Evolutionary conservation across 1,140 invertebrate genomes (phyloP).

Genomic region (Habropoda laboriosa): DNA sequence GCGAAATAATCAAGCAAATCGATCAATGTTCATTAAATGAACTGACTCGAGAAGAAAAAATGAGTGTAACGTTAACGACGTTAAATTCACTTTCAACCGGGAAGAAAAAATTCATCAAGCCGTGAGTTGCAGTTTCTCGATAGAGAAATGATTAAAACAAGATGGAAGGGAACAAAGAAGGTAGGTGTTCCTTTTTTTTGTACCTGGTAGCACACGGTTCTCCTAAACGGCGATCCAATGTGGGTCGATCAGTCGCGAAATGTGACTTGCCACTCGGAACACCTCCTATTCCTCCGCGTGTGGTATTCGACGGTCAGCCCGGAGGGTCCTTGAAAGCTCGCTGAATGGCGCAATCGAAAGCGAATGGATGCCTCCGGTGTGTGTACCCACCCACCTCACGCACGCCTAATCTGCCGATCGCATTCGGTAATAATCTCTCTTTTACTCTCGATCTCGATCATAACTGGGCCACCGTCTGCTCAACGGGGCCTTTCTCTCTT

Average conservation of each 20-base stretch:
- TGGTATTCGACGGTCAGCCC: constrained; percentile 29
- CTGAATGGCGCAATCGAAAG: constrained; percentile 39
- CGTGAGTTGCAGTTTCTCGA: constrained; percentile 16
- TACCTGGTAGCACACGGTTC: too few species aligned
- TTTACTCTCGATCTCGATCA: constrained; percentile 20
- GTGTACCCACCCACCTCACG: constrained; percentile 35
- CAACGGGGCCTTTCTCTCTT: constrained; percentile 17
- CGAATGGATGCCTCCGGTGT: constrained; percentile 22
- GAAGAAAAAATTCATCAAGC: not conserved
- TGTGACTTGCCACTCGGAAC: constrained; percentile 15
- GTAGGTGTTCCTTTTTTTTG: not conserved
- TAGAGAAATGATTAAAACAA: not conserved
- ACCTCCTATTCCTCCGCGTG: not conserved
- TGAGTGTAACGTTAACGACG: not conserved
- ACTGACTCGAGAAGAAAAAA: too few species aligned
- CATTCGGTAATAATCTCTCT: constrained; percentile 54
- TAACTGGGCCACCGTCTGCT: constrained; percentile 36
- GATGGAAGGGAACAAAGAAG: not conserved
- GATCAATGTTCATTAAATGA: too few species aligned
- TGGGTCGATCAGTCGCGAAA: constrained; percentile 12
- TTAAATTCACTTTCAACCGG: not conserved
- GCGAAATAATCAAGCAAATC: too few species aligned
- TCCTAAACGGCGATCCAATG: not conserved
- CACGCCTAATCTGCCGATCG: constrained; percentile 50
- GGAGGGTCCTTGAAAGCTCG: constrained; percentile 49